These are phyloP conservation scores for Thereuonema tuberculata DNA, from an alignment of 1,140 invertebrate species.

Conservation along the genomic window DNA sequence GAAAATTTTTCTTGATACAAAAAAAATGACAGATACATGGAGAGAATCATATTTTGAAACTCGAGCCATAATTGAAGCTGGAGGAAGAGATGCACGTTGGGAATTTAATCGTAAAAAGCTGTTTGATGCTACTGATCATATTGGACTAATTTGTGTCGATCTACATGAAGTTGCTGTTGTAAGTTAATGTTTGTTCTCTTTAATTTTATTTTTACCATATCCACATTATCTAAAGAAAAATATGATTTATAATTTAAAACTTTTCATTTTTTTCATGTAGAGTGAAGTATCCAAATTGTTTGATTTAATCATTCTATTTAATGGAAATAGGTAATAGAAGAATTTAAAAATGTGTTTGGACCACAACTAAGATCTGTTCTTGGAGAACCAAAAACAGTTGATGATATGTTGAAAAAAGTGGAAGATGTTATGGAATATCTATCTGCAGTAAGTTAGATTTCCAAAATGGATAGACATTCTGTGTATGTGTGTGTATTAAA, in stretches of 20 bases:
- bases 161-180: constrained; percentile 57
- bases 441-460: not conserved
- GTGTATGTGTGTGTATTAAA: too few relatives aligned
- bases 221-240: too few relatives aligned
- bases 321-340: constrained; percentile 52
- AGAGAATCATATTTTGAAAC: constrained; percentile 55
- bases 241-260: too few relatives aligned
- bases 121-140: constrained; percentile 70
- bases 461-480: too few relatives aligned
- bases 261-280: too few relatives aligned
- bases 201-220: not conserved
- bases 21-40: constrained; percentile 60
- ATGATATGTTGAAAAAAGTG: constrained; percentile 58
- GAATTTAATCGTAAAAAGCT: constrained; percentile 70
- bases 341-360: constrained; percentile 81
- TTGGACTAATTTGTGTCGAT: constrained; percentile 57
- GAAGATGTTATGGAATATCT: constrained; percentile 32
- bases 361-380: constrained; percentile 70
- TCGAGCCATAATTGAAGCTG: constrained; percentile 60
- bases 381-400: constrained; percentile 65
- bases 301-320: not conserved
- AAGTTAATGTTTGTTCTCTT: constrained; percentile 13
- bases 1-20: too few relatives aligned
- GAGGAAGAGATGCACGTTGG: constrained; percentile 68
- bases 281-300: too few relatives aligned